Conservation (phyloP, 2,888 invertebrate genomes). For the Phortica okadai region DNA sequence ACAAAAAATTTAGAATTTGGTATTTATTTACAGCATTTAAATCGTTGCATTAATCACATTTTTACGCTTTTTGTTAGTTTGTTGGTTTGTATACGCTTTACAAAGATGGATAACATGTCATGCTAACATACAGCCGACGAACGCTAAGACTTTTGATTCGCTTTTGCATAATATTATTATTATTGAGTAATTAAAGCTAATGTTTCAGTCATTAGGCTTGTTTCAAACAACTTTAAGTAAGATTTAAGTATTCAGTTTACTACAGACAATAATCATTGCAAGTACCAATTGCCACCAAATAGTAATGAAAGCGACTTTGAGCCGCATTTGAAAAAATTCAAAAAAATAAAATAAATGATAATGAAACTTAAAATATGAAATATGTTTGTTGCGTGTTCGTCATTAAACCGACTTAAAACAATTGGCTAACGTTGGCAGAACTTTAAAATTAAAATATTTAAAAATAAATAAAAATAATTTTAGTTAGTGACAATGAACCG, state of each 20-base stretch:
- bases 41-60: constrained; percentile 17
- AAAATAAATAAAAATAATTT: too few relatives aligned
- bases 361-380: constrained; percentile 44
- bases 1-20: not conserved
- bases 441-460: too few relatives aligned
- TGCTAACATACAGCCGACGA: not conserved
- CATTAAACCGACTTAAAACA: too few relatives aligned
- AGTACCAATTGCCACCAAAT: constrained; percentile 37
- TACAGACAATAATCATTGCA: constrained; percentile 16
- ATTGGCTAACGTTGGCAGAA: too few relatives aligned
- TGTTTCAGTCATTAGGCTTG: constrained; percentile 53
- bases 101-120: not conserved
- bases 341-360: constrained; percentile 44
- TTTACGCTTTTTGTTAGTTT: not conserved
- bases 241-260: constrained; percentile 34
- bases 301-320: constrained; percentile 24
- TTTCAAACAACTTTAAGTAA: constrained; percentile 36
- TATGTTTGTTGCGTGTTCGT: too few relatives aligned
- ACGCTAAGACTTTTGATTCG: constrained; percentile 13
- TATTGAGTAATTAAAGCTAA: constrained; percentile 51
- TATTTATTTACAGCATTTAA: constrained; percentile 7
- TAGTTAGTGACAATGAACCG: too few relatives aligned
- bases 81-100: not conserved
- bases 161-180: not conserved
- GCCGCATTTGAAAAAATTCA: constrained; percentile 27